Evolutionary conservation across 2,113 vertebrate genomes (phyloP).

Genomic region (Electrona antarctica): DNA sequence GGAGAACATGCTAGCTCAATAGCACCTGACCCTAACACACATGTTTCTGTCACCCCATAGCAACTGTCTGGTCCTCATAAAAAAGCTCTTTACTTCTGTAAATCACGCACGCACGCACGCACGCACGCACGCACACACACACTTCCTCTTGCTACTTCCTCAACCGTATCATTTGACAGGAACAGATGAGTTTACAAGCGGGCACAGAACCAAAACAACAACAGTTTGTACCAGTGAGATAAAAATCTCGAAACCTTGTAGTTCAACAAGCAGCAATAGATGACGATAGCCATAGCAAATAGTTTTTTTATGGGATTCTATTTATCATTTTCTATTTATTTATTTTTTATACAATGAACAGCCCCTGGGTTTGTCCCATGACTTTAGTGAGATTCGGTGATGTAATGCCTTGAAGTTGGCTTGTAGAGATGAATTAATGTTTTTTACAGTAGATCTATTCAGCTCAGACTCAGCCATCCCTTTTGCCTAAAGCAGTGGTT

Average conservation of each 20-base stretch:
- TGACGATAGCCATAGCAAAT: background rate
- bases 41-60: constrained; percentile 49
- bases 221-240: too few species aligned
- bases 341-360: background rate
- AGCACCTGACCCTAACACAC: constrained; percentile 48
- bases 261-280: background rate
- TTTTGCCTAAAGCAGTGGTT: too few species aligned
- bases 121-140: background rate
- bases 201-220: too few species aligned
- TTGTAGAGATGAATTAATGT: background rate
- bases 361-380: constrained; percentile 7
- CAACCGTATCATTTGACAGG: too few species aligned
- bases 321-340: background rate
- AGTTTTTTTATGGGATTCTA: background rate
- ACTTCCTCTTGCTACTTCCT: background rate
- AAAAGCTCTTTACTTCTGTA: background rate
- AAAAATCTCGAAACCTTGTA: too few species aligned
- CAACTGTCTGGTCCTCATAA: constrained; percentile 24
- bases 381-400: background rate
- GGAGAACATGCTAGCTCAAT: constrained; percentile 23
- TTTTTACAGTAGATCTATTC: background rate
- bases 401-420: background rate
- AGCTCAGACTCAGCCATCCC: background rate
- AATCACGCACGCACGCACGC: background rate
- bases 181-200: too few species aligned